These are phyloP conservation scores for Tenebrosternarchus preto DNA, from an alignment of 2,113 vertebrate genomes.

Conservation along the genomic window DNA sequence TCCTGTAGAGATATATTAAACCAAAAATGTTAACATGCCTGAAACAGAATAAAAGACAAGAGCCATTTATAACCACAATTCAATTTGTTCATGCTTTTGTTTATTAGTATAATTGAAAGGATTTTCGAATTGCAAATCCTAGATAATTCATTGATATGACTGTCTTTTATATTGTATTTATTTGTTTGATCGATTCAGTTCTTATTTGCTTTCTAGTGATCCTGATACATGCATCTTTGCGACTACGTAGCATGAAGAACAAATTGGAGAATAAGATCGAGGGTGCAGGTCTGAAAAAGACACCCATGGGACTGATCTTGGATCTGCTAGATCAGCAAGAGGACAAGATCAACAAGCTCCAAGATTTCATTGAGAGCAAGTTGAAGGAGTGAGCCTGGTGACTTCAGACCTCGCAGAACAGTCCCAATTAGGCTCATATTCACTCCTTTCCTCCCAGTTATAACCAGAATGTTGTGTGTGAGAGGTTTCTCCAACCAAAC, in stretches of 20 bases:
- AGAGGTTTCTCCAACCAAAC: not conserved
- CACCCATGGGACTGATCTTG: slow-evolving; percentile 92
- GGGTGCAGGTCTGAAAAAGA: slow-evolving; percentile 89
- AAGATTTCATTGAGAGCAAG: slow-evolving; percentile 86
- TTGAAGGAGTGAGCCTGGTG: slow-evolving; percentile 84
- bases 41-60: not conserved
- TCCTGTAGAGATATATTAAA: not conserved
- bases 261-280: slow-evolving; percentile 97
- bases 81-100: not conserved
- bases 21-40: no score
- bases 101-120: no score
- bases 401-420: not conserved
- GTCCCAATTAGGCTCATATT: not conserved
- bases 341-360: slow-evolving; percentile 86
- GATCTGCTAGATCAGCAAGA: slow-evolving; percentile 95
- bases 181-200: no score
- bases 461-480: not conserved
- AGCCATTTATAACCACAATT: not conserved
- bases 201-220: slow-evolving; percentile 75
- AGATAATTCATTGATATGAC: no score
- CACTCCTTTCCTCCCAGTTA: not conserved
- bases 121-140: no score
- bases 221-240: slow-evolving; percentile 90
- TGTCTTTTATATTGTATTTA: no score
- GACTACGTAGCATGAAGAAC: slow-evolving; percentile 94